These are phyloP conservation scores for Columba guinea DNA, from an alignment of 2,797 vertebrate species.

Conservation along the genomic window DNA sequence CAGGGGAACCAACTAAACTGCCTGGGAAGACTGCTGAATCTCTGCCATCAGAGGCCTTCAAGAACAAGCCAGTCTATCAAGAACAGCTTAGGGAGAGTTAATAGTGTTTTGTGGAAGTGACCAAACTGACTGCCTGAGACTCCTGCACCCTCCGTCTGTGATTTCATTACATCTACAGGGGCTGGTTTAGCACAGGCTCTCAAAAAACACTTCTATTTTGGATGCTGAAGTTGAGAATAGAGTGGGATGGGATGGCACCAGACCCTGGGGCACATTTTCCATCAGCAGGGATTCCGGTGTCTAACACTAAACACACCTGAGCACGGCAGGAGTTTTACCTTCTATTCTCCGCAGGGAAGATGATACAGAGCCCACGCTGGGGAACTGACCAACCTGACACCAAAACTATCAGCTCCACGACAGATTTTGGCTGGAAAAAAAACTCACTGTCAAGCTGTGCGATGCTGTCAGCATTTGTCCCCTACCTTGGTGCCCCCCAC, in stretches of 20 bases:
- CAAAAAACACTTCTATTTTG: neutral
- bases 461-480: neutral
- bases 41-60: neutral
- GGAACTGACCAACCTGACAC: neutral
- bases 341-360: neutral
- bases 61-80: neutral
- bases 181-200: neutral
- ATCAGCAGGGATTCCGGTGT: rapidly evolving
- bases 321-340: neutral
- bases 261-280: neutral
- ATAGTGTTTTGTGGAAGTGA: rapidly evolving
- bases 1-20: neutral
- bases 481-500: slow-evolving; percentile 94
- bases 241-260: rapidly evolving
- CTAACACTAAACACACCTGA: neutral
- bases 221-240: neutral
- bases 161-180: rapidly evolving
- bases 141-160: neutral
- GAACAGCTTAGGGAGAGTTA: neutral
- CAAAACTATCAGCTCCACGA: neutral
- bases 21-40: neutral
- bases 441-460: neutral
- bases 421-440: neutral
- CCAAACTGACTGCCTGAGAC: neutral
- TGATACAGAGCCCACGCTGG: rapidly evolving